Conservation (phyloP, 2,888 invertebrate species). For the Cepaea hortensis region DNA sequence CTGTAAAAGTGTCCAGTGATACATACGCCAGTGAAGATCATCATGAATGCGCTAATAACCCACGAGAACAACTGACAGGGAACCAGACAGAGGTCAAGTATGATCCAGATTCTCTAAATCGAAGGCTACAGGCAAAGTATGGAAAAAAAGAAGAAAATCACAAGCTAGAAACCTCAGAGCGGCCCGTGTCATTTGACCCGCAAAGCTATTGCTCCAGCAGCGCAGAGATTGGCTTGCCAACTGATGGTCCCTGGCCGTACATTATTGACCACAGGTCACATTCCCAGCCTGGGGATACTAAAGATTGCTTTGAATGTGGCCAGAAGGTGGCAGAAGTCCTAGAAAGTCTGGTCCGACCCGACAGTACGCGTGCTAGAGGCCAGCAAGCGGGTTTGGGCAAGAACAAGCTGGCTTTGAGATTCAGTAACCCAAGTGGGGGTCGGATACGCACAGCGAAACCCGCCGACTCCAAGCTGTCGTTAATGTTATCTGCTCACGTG, state of each 20-base stretch:
- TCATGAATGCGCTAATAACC: no score
- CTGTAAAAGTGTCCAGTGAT: no score
- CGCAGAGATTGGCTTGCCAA: slow-evolving; percentile 41
- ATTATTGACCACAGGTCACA: slow-evolving; percentile 48
- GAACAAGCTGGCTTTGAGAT: slow-evolving; percentile 12
- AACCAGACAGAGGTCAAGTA: background rate
- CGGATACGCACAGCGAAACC: background rate
- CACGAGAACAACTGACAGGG: background rate
- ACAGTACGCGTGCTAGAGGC: background rate
- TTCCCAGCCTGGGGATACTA: slow-evolving; percentile 1
- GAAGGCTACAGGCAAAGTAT: background rate
- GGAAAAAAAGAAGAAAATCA: background rate
- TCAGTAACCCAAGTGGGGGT: background rate
- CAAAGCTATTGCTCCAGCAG: slow-evolving; percentile 16
- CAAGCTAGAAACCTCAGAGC: background rate
- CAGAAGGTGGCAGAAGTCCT: slow-evolving; percentile 36
- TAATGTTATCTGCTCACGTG: background rate
- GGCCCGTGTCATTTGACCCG: background rate
- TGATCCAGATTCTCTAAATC: slow-evolving; percentile 19
- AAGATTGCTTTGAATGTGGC: slow-evolving; percentile 38
- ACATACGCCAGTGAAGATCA: no score
- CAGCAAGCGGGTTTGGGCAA: background rate
- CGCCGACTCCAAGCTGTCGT: background rate
- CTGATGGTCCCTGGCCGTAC: slow-evolving; percentile 46
- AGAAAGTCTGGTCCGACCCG: slow-evolving; percentile 12